Evolutionary conservation across 2,888 invertebrate genomes (phyloP).

Genomic region (Xestoiulus laeticollis): DNA sequence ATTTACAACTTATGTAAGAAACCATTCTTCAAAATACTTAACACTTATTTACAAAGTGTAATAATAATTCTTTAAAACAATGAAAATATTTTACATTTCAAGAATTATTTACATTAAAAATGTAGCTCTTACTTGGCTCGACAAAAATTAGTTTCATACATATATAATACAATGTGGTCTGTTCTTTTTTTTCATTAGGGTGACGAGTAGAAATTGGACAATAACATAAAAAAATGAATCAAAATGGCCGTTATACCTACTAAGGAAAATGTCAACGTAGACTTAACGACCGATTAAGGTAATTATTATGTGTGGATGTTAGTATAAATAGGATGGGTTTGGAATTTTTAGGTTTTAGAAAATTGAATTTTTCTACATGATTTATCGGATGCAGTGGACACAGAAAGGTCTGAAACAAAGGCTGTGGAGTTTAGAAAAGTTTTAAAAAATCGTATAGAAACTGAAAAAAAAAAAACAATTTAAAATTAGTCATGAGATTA

Average conservation of each 20-base stretch:
- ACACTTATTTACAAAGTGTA: slow-evolving; percentile 54
- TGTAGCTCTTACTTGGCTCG: slow-evolving; percentile 5
- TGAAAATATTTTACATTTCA: slow-evolving; percentile 54
- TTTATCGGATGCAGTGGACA: not conserved
- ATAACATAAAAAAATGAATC: not conserved
- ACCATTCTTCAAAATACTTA: slow-evolving; percentile 54
- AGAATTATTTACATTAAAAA: slow-evolving; percentile 47
- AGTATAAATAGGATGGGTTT: not conserved
- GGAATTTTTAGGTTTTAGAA: not conserved
- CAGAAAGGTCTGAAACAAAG: not conserved
- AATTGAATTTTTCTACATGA: not conserved
- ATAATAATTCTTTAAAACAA: slow-evolving; percentile 53
- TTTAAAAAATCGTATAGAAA: too few relatives aligned
- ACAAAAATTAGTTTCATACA: slow-evolving; percentile 44
- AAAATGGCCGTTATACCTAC: slow-evolving; percentile 11
- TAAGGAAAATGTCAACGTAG: not conserved
- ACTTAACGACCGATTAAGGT: not conserved
- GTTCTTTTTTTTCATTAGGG: not conserved
- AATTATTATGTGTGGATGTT: not conserved
- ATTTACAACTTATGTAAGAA: slow-evolving; percentile 52
- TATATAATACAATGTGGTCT: slow-evolving; percentile 47
- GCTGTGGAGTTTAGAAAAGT: not conserved
- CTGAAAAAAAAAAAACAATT: too few relatives aligned
- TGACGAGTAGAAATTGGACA: slow-evolving; percentile 40
- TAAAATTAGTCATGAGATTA: too few relatives aligned